Conservation (phyloP, 2,797 vertebrate species). For the Molossus alvarezi region DNA sequence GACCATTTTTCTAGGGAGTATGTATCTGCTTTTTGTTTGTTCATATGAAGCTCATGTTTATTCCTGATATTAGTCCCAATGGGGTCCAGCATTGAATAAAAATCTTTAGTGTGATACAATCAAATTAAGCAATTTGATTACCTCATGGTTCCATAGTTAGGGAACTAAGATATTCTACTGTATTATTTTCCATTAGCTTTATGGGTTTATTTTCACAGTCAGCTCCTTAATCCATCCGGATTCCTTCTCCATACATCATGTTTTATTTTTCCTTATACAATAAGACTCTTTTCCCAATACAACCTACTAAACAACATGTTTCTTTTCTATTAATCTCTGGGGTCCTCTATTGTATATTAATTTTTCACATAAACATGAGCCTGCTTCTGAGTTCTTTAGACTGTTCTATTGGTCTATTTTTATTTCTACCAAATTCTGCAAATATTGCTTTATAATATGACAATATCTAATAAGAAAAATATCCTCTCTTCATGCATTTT, state of each 20-base stretch:
- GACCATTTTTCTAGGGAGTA: slow-evolving; percentile 34
- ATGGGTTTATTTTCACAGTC: slow-evolving; percentile 9
- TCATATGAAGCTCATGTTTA: neutral
- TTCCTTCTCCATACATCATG: neutral
- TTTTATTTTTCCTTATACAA: neutral
- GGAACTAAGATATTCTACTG: neutral
- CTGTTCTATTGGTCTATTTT: neutral
- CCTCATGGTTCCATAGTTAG: neutral
- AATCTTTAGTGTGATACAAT: slow-evolving; percentile 41
- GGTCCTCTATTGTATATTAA: neutral
- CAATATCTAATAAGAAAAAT: slow-evolving; percentile 12
- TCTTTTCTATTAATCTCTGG: neutral
- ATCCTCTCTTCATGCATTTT: neutral
- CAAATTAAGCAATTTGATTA: slow-evolving; percentile 7
- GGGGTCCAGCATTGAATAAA: slow-evolving; percentile 20
- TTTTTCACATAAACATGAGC: neutral
- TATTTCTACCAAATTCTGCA: neutral
- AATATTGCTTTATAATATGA: neutral
- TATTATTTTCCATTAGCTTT: slow-evolving; percentile 43
- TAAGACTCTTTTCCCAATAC: neutral
- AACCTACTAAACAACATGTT: neutral
- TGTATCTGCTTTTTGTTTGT: neutral
- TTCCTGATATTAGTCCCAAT: slow-evolving; percentile 41
- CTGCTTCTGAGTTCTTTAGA: neutral
- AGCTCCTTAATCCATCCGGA: neutral